Evolutionary conservation across 2,888 invertebrate genomes (phyloP).

Genomic region (Coleophora flavipennella): DNA sequence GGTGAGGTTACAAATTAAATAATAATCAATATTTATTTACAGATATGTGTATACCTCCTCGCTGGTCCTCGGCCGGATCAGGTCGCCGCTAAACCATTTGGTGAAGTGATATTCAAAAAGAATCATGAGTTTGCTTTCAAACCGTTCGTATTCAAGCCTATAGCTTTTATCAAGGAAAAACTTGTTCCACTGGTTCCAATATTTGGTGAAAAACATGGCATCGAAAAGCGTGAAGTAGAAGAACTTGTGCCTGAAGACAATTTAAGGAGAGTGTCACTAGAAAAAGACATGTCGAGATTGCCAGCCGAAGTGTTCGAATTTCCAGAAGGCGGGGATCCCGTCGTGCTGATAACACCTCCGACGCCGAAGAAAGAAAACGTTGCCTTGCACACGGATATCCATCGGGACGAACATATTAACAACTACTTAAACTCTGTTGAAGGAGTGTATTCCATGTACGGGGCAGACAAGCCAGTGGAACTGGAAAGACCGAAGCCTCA

Average conservation of each 20-base stretch:
- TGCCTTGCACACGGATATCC: constrained; percentile 23
- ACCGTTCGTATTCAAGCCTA: constrained; percentile 28
- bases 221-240: constrained; percentile 24
- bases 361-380: constrained; percentile 4
- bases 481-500: not conserved
- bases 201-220: constrained; percentile 26
- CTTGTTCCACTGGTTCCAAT: constrained; percentile 40
- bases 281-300: not conserved
- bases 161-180: constrained; percentile 36
- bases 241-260: not conserved
- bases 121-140: constrained; percentile 34
- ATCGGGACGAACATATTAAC: constrained; percentile 17
- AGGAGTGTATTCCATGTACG: not conserved
- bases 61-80: constrained; percentile 15
- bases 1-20: not conserved
- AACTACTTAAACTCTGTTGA: constrained; percentile 17
- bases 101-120: constrained; percentile 31
- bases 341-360: constrained; percentile 17
- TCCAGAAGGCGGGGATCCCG: constrained; percentile 5
- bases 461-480: too few species aligned
- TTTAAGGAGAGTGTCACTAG: not conserved
- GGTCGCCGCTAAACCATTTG: constrained; percentile 21
- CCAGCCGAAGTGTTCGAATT: constrained; percentile 1
- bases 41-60: constrained; percentile 20
- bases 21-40: constrained; percentile 9